phyloP scores from a whole-genome alignment of 1,140 invertebrate genomes.

The Triops cancriformis region DNA sequence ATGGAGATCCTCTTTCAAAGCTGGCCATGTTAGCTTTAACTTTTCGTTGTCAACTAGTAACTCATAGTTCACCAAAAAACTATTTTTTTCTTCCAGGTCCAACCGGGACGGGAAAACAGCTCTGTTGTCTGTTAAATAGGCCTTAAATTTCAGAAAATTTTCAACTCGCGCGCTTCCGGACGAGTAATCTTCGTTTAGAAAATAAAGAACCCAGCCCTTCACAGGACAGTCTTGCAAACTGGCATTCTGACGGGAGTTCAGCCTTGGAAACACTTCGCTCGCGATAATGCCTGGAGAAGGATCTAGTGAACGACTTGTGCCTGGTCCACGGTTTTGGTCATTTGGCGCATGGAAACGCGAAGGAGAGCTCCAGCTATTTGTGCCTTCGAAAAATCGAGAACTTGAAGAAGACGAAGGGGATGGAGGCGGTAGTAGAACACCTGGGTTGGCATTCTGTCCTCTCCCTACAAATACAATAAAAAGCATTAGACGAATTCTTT shows the following conservation, averaged over 20 bases:
- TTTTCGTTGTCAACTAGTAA: constrained; percentile 49
- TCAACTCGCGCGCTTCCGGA: neutral
- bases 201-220: constrained; percentile 58
- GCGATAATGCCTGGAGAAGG: neutral
- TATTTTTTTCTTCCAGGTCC: constrained; percentile 50
- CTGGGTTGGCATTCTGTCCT: too few relatives aligned
- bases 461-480: too few relatives aligned
- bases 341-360: too few relatives aligned
- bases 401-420: neutral
- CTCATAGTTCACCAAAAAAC: constrained; percentile 55
- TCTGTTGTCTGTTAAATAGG: constrained; percentile 43
- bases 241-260: neutral
- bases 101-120: constrained; percentile 48
- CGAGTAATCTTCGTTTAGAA: constrained; percentile 51
- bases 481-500: too few relatives aligned
- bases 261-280: neutral
- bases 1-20: constrained; percentile 54
- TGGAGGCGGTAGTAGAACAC: neutral
- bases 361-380: neutral
- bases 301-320: neutral
- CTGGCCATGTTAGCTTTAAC: constrained; percentile 50
- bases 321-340: too few relatives aligned
- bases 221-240: constrained; percentile 39
- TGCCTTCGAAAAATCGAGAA: neutral
- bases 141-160: constrained; percentile 16